Conservation (phyloP, 2,113 vertebrate species). For the Saimiri boliviensis region DNA sequence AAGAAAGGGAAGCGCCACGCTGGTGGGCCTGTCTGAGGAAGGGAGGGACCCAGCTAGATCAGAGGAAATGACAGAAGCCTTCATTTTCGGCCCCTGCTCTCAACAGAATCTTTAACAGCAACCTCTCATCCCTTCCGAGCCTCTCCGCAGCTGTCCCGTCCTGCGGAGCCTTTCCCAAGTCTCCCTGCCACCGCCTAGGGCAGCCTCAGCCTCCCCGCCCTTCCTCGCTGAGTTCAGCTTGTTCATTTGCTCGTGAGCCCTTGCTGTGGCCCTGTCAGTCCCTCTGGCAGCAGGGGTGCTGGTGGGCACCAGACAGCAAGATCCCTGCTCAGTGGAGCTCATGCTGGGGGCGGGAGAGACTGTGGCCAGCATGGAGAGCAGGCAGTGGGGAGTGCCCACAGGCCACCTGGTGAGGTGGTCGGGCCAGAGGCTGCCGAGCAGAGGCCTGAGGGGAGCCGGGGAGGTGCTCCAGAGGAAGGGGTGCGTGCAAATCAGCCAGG, state of each 20-base stretch:
- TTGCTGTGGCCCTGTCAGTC: background rate
- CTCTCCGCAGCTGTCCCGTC: too few relatives aligned
- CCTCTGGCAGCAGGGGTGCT: background rate
- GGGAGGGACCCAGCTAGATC: rapidly evolving
- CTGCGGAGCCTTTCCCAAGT: too few relatives aligned
- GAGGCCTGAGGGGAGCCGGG: background rate
- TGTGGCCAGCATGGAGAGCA: background rate
- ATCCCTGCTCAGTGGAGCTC: background rate
- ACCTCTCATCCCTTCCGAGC: background rate
- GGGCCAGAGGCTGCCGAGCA: background rate
- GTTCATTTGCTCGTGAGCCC: rapidly evolving
- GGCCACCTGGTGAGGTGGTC: background rate
- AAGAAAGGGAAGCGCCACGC: background rate
- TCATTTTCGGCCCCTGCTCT: background rate
- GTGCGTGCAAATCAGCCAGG: rapidly evolving
- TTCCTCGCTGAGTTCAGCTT: background rate
- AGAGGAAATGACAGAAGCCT: too few relatives aligned
- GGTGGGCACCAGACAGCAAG: too few relatives aligned
- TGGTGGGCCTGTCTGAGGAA: background rate
- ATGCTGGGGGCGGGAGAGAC: background rate
- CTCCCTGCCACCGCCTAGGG: background rate
- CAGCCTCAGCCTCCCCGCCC: background rate
- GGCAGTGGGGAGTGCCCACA: background rate
- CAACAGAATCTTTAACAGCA: background rate
- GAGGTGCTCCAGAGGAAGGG: background rate